A percentile compares a stretch with the other conserved stretches of the same genome.
These are phyloP conservation scores for Leistus spinibarbis DNA, from an alignment of 2,888 invertebrate genomes.

Conservation along the genomic window DNA sequence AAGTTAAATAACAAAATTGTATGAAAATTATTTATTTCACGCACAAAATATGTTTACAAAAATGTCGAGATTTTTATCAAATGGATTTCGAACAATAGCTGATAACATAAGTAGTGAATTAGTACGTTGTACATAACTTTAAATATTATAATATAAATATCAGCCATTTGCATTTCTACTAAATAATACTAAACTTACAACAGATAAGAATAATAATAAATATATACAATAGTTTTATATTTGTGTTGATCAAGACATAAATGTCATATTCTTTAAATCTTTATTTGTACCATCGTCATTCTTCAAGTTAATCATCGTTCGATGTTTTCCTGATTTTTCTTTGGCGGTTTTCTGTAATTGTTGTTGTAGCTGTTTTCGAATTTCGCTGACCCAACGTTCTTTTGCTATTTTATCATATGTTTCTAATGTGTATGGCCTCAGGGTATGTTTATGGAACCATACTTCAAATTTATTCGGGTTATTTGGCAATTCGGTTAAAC, in stretches of 20 bases:
- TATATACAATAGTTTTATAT: not conserved
- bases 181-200: not conserved
- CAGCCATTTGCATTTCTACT: not conserved
- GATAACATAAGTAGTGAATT: no score
- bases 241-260: not conserved
- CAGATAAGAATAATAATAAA: not conserved
- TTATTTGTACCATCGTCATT: not conserved
- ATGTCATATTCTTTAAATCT: not conserved
- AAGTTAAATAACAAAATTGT: no score
- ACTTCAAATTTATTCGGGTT: conserved; percentile 40
- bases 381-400: conserved; percentile 31
- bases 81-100: no score
- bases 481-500: conserved; percentile 24
- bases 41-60: no score
- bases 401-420: conserved; percentile 18
- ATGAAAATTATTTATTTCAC: no score
- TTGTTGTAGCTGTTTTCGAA: conserved; percentile 18
- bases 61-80: no score
- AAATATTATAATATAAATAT: not conserved
- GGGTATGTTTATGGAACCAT: conserved; percentile 40
- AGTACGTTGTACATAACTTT: not conserved
- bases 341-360: conserved; percentile 23
- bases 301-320: conserved; percentile 8
- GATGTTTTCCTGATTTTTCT: conserved; percentile 3
- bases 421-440: conserved; percentile 27